A percentile compares a stretch with the other conserved stretches of the same genome.
These are phyloP conservation scores for Lacerta agilis DNA, from an alignment of 2,797 vertebrate genomes.

Conservation along the genomic window DNA sequence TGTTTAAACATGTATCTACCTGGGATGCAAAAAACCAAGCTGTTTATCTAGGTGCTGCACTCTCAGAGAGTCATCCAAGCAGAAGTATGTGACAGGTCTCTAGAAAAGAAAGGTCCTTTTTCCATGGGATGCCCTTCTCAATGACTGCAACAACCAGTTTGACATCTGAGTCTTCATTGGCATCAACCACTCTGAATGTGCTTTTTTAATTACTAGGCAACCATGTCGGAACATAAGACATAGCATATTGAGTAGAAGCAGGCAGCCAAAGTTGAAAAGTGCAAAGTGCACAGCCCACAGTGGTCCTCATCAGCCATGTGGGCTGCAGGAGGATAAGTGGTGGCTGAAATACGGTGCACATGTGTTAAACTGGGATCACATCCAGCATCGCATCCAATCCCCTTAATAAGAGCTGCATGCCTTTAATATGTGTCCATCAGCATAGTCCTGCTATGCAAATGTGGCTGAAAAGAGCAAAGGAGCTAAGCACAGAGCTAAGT, in stretches of 20 bases:
- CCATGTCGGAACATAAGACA: slow-evolving; percentile 98
- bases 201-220: slow-evolving; percentile 98
- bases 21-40: neutral
- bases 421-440: neutral
- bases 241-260: slow-evolving; percentile 91
- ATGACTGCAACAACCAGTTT: slow-evolving; percentile 38
- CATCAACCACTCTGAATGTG: slow-evolving; percentile 98
- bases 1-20: neutral
- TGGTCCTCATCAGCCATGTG: neutral
- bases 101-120: neutral
- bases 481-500: neutral
- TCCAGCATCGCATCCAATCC: neutral
- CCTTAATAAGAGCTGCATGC: neutral
- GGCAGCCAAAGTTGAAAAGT: neutral
- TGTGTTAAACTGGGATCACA: neutral
- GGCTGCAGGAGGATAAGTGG: neutral
- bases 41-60: neutral
- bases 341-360: neutral
- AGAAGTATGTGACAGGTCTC: neutral
- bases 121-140: neutral
- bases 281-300: neutral
- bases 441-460: neutral
- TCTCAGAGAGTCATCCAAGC: neutral
- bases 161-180: neutral
- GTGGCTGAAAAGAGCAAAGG: neutral